Percentiles rank a stretch among this genome's conserved stretches.
Evolutionary conservation across 2,888 invertebrate genomes (phyloP).

Genomic region (Aplocera efformata): DNA sequence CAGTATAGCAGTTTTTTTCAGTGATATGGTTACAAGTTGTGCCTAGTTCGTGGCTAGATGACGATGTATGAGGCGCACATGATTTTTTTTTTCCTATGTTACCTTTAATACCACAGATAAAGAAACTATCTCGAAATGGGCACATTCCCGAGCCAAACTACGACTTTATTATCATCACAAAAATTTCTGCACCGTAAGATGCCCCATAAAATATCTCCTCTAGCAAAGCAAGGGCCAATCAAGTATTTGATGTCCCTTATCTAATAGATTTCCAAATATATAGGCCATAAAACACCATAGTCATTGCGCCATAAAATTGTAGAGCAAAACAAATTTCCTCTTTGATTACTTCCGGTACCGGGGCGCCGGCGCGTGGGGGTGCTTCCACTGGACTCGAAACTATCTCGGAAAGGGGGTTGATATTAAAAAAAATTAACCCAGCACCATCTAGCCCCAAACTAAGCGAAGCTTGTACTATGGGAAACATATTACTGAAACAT

Average conservation of each 20-base stretch:
- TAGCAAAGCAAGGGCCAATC: constrained; percentile 9
- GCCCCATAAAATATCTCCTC: constrained; percentile 7
- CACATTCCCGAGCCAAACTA: neutral
- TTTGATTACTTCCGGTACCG: constrained; percentile 23
- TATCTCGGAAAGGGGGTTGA: no score
- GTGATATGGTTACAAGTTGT: no score
- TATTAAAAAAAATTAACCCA: no score
- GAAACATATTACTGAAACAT: no score
- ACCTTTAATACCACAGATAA: no score
- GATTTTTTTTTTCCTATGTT: no score
- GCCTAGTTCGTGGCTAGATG: no score
- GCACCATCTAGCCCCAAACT: no score
- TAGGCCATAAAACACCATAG: constrained; percentile 18
- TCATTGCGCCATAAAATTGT: constrained; percentile 15
- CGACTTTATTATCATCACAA: constrained; percentile 11
- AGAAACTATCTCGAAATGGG: no score
- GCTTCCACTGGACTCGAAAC: neutral
- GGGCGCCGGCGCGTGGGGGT: neutral
- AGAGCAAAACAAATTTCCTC: constrained; percentile 31
- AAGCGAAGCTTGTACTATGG: no score
- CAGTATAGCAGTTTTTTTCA: no score
- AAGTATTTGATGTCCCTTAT: constrained; percentile 14
- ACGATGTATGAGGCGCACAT: no score
- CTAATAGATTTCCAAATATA: constrained; percentile 19
- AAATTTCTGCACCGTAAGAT: constrained; percentile 10